Evolutionary conservation across 2,888 invertebrate species (phyloP).

Genomic region (Eupithecia subfuscata): DNA sequence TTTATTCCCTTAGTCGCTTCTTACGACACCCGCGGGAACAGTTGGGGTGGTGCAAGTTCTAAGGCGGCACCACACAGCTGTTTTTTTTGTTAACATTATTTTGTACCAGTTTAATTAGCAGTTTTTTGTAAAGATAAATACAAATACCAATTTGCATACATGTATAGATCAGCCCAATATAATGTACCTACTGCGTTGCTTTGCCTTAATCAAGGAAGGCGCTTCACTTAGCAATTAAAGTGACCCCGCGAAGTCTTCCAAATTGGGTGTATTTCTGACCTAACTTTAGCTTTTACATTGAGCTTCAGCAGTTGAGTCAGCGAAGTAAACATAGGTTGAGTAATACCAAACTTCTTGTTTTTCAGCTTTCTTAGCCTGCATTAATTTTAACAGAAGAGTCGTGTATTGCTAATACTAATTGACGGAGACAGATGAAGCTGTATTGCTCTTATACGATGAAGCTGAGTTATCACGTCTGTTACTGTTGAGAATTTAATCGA

Average conservation of each 20-base stretch:
- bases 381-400: conserved; percentile 64
- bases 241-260: not conserved
- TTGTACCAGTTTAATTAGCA: no score
- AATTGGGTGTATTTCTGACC: conserved; percentile 40
- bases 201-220: not conserved
- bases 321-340: conserved; percentile 65
- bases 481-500: not conserved
- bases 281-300: conserved; percentile 51
- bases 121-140: no score
- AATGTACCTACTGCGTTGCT: not conserved
- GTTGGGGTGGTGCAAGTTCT: no score
- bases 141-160: not conserved
- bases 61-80: no score
- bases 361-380: conserved; percentile 60
- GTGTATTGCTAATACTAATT: conserved; percentile 67
- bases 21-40: no score
- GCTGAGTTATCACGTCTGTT: conserved; percentile 14
- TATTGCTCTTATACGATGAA: conserved; percentile 46
- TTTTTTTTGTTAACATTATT: no score
- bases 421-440: conserved; percentile 68
- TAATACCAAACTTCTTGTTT: conserved; percentile 59
- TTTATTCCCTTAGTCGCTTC: no score
- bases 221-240: not conserved
- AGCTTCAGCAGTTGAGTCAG: conserved; percentile 55
- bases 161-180: not conserved